A percentile compares a stretch with the other conserved stretches of the same genome.
phyloP scores from a whole-genome alignment of 2,888 invertebrate species.

The Rhodophaea formosa region DNA sequence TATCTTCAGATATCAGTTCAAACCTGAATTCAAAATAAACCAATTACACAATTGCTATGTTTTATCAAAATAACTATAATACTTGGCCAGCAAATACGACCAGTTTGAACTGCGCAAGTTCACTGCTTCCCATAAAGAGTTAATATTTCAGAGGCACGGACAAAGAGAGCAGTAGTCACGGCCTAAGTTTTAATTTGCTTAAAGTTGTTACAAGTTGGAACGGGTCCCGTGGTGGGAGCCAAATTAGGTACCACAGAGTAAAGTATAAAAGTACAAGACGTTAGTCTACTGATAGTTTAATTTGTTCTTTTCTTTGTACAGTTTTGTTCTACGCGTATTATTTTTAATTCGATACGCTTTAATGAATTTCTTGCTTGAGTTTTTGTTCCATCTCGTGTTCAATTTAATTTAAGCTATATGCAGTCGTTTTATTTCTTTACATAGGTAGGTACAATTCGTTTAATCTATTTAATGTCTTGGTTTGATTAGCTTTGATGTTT shows the following conservation, averaged over 20 bases:
- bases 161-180: constrained; percentile 75
- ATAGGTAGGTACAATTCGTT: too few relatives aligned
- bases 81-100: background rate
- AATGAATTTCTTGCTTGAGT: constrained; percentile 7
- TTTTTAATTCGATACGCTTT: constrained; percentile 44
- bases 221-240: constrained; percentile 74
- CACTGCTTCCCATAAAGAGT: constrained; percentile 75
- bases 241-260: constrained; percentile 65
- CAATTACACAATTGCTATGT: too few relatives aligned
- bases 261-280: constrained; percentile 50
- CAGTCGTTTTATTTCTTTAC: background rate
- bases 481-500: too few relatives aligned
- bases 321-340: constrained; percentile 51
- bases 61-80: background rate
- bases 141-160: constrained; percentile 75
- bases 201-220: constrained; percentile 78
- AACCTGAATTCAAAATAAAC: too few relatives aligned
- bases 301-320: constrained; percentile 58
- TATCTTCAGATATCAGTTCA: too few relatives aligned
- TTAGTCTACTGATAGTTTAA: constrained; percentile 72
- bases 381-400: background rate
- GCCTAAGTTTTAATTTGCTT: constrained; percentile 79
- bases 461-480: too few relatives aligned
- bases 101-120: constrained; percentile 49
- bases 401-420: background rate